Base-by-base conservation (phyloP, 2,888 invertebrate species). In the Sepioteuthis lessoniana region DNA sequence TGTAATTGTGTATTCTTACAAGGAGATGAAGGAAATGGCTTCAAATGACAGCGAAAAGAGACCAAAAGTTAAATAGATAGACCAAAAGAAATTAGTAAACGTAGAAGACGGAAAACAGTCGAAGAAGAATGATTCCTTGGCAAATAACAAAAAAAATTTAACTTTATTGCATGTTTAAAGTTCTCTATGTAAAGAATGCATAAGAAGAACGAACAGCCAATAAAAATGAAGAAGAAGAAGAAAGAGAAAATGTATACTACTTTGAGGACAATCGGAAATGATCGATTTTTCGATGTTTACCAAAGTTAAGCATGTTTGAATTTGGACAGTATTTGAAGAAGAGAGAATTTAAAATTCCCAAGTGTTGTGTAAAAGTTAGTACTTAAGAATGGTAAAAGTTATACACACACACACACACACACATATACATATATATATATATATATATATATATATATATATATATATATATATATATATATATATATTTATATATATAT, bases 131-230 rank as follows among this genome's bases (percentile, higher is more conserved):
- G n/a, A 76, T n/a, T 76, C 13, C n/a, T 76, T 16, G 13, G 76
- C 76, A 76, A n/a, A 76, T 76, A 76, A 1, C 76, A 76, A n/a
- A 31, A 19, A 76, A n/a, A n/a, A 76, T n/a, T 13, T 76, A 16
- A 76, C 16, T 35, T 76, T 76, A 76, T 76, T 35, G 76, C 76
- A 76, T 76, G 76, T n/a, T n/a, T n/a, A 76, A 76, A 16, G n/a
- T 76, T 76, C n/a, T 76, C n/a, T 76, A n/a, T 76, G 76, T 76
- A 76, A 76, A 76, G 76, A 76, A 76, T 76, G n/a, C 13, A 76
- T n/a, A 76, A 76, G 76, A 16, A 13, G n/a, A 76, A 16, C 13
- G 35, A 76, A 76, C 13, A n/a, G 35, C 76, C n/a, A 35, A 4
- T 35, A 16, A 16, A 76, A 76, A 76, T 10, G 16, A 76, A 3